phyloP scores from a whole-genome alignment of 2,113 vertebrate species.

The Ophiodon elongatus region DNA sequence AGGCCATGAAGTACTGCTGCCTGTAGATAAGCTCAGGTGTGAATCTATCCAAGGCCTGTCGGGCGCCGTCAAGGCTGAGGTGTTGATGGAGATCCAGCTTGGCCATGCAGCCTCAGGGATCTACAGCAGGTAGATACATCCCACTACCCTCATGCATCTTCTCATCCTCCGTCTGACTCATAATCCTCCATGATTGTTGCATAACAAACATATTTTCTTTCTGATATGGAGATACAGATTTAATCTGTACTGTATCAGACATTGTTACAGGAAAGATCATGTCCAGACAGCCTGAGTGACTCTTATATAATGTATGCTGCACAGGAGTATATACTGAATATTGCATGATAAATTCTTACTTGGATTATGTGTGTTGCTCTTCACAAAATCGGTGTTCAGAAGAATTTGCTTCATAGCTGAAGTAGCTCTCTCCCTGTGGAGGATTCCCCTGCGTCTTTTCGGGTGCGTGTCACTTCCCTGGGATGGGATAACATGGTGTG shows the following conservation, averaged over 20 bases:
- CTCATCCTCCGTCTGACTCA: constrained; percentile 47
- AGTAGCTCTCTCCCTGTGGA: neutral
- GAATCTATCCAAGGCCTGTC: constrained; percentile 64
- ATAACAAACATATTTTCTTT: constrained; percentile 24
- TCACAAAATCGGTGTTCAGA: constrained; percentile 15
- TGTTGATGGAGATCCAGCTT: constrained; percentile 80
- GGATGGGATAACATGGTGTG: constrained; percentile 42
- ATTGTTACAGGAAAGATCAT: neutral
- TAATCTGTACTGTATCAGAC: constrained; percentile 8
- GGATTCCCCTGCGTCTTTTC: constrained; percentile 5
- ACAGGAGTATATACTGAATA: constrained; percentile 17
- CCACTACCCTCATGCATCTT: constrained; percentile 34
- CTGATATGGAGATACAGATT: constrained; percentile 23
- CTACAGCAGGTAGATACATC: constrained; percentile 39
- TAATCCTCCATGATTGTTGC: constrained; percentile 25
- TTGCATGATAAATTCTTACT: constrained; percentile 35
- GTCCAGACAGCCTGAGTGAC: neutral
- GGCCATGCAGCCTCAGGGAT: constrained; percentile 62
- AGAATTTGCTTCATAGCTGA: constrained; percentile 1
- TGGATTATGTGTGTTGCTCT: constrained; percentile 31
- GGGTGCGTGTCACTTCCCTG: neutral
- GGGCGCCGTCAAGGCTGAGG: constrained; percentile 62
- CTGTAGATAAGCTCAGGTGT: constrained; percentile 77
- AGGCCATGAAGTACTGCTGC: constrained; percentile 55
- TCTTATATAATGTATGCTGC: constrained; percentile 8